A percentile compares a stretch with the other conserved stretches of the same genome.
Evolutionary conservation across 1,140 invertebrate genomes (phyloP).

Genomic region (Arctopsyche grandis): DNA sequence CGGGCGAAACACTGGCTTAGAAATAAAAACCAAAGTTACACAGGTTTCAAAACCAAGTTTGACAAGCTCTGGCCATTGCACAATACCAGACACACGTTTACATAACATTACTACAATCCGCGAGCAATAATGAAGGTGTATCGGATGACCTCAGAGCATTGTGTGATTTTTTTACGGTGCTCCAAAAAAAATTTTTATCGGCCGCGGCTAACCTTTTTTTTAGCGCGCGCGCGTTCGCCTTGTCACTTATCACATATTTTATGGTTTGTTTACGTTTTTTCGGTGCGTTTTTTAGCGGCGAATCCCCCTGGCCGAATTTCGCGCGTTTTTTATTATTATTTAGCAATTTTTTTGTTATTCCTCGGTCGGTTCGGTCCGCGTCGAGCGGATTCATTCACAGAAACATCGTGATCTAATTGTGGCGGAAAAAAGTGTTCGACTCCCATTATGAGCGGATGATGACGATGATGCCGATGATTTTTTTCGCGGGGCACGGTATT

Average conservation of each 20-base stretch:
- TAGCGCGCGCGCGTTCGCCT: background rate
- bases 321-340: constrained; percentile 13
- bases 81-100: background rate
- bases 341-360: background rate
- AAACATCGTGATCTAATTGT: constrained; percentile 39
- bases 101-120: background rate
- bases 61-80: background rate
- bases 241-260: constrained; percentile 45
- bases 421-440: constrained; percentile 5
- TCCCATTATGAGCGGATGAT: background rate
- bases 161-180: constrained; percentile 17
- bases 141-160: constrained; percentile 32
- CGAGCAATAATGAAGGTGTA: constrained; percentile 1
- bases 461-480: background rate
- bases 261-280: constrained; percentile 46
- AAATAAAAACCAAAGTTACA: background rate
- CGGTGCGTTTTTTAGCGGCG: constrained; percentile 19
- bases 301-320: constrained; percentile 36
- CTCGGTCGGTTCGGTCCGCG: background rate
- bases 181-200: constrained; percentile 22
- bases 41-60: no score
- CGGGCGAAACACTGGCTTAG: no score
- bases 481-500: constrained; percentile 5
- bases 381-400: constrained; percentile 12
- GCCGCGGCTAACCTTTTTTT: constrained; percentile 24